Evolutionary conservation across 2,797 vertebrate genomes (phyloP).

Genomic region (Aldrovandia affinis): DNA sequence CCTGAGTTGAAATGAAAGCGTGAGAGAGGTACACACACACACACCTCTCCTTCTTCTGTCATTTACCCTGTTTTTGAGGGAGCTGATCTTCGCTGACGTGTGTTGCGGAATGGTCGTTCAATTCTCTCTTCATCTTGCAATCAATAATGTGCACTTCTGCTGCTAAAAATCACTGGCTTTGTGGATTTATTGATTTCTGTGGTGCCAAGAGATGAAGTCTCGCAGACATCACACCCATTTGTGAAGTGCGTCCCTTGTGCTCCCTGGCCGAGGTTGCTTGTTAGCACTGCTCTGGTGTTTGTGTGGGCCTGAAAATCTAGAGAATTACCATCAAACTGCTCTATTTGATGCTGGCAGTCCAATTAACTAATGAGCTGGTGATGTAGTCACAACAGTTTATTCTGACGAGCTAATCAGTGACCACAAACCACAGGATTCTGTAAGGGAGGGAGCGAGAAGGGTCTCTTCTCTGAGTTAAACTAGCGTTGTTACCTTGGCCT

Average conservation of each 20-base stretch:
- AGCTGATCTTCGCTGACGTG: slow-evolving; percentile 14
- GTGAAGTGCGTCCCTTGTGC: slow-evolving; percentile 28
- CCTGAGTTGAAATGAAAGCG: background rate
- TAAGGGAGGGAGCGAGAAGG: too few species aligned
- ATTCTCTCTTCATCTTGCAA: slow-evolving; percentile 63
- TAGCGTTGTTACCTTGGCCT: too few species aligned
- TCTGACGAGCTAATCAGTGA: background rate
- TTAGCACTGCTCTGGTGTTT: slow-evolving; percentile 21
- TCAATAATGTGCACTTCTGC: slow-evolving; percentile 68
- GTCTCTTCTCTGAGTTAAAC: too few species aligned
- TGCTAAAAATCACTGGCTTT: slow-evolving; percentile 56
- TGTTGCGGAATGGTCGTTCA: too few species aligned
- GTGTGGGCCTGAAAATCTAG: too few species aligned
- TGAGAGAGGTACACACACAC: background rate
- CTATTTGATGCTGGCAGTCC: slow-evolving; percentile 28
- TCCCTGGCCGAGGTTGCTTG: slow-evolving; percentile 34
- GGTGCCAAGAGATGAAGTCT: too few species aligned
- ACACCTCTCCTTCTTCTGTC: background rate
- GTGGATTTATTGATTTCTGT: slow-evolving; percentile 68
- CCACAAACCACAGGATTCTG: background rate
- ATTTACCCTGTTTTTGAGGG: slow-evolving; percentile 38
- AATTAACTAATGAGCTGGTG: slow-evolving; percentile 26
- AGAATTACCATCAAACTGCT: slow-evolving; percentile 34
- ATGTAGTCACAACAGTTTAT: slow-evolving; percentile 19
- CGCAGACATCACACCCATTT: slow-evolving; percentile 39